Percentiles rank a stretch among this genome's conserved stretches.
phyloP scores from a whole-genome alignment of 2,113 vertebrate species.

The Rhinichthys klamathensis region DNA sequence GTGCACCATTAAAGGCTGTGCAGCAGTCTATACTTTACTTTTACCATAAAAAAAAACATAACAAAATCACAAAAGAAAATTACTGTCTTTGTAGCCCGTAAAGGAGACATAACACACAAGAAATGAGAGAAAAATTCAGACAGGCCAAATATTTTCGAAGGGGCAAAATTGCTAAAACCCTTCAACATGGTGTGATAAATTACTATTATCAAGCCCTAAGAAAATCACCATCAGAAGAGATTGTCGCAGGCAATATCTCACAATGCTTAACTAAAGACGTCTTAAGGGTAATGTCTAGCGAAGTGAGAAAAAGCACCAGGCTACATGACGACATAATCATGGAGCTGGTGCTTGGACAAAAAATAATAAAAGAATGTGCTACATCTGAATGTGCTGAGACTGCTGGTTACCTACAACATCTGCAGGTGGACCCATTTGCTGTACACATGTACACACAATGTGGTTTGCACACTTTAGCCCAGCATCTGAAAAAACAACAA shows the following conservation, averaged over 20 bases:
- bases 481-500: background rate
- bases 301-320: background rate
- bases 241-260: background rate
- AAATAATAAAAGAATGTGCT: background rate
- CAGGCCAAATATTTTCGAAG: background rate
- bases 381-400: background rate
- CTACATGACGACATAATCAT: background rate
- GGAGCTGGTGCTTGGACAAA: background rate
- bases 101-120: background rate
- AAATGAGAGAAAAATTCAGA: background rate
- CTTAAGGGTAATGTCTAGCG: too few species aligned
- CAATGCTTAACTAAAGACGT: background rate
- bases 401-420: background rate
- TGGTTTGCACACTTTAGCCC: background rate
- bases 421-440: background rate
- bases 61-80: too few species aligned
- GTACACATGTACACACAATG: background rate
- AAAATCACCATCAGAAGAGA: background rate
- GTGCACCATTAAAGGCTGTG: background rate
- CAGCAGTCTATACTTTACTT: background rate
- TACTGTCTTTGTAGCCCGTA: too few species aligned
- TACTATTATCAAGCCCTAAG: background rate
- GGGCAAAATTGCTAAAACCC: background rate
- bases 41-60: background rate
- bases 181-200: background rate